Percentiles rank a stretch among this genome's conserved stretches.
These are phyloP conservation scores for Myotis daubentonii DNA, from an alignment of 2,797 vertebrate genomes.

Conservation along the genomic window DNA sequence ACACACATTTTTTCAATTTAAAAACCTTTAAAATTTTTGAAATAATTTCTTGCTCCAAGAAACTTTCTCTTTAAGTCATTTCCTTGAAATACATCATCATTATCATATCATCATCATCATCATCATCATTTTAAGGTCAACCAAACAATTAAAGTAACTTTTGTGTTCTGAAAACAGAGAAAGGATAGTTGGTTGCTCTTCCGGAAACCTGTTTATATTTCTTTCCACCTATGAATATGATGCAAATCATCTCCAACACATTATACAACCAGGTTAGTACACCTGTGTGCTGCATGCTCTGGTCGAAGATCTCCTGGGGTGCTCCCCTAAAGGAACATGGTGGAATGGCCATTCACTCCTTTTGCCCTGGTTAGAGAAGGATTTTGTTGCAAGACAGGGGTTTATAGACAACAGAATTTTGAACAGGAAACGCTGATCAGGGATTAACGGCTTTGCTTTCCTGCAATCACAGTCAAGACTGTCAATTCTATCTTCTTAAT, in stretches of 20 bases:
- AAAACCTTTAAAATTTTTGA: slow-evolving; percentile 18
- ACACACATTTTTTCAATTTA: not conserved
- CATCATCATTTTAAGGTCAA: slow-evolving; percentile 49
- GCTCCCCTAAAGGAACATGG: not conserved
- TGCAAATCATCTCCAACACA: not conserved
- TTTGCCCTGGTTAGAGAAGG: not conserved
- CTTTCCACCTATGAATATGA: not conserved
- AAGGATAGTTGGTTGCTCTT: slow-evolving; percentile 15
- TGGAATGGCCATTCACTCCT: not conserved
- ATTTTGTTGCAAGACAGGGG: not conserved
- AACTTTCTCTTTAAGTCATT: slow-evolving; percentile 35
- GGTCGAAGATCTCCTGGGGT: not conserved
- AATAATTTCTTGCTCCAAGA: not conserved
- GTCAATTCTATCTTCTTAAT: not conserved
- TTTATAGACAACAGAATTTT: not conserved
- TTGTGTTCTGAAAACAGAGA: slow-evolving; percentile 49
- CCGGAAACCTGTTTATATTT: not conserved
- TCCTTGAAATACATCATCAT: slow-evolving; percentile 32
- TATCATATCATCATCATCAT: slow-evolving; percentile 21
- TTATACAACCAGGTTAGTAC: not conserved
- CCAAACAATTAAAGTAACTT: slow-evolving; percentile 49
- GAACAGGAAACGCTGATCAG: not conserved
- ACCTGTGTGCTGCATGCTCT: not conserved
- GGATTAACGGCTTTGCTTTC: not conserved
- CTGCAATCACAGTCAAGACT: not conserved